Evolutionary conservation across 1,140 invertebrate species (phyloP), one percentile per base, ranked within the genome.

Genomic region (Amyelois transitella): DNA sequence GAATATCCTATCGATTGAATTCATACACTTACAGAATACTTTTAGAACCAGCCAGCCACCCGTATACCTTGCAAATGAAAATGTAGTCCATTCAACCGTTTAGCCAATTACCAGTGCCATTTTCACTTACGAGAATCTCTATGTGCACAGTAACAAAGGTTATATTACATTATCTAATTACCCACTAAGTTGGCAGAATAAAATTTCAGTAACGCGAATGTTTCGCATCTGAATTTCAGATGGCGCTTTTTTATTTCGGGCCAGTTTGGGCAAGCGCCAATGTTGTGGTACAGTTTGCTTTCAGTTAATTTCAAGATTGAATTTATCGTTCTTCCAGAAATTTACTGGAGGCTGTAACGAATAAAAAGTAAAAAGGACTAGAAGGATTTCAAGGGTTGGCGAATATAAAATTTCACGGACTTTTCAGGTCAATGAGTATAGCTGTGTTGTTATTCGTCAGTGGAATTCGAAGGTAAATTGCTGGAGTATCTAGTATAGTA

Each of bases 161-260:
- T 21, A 48, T 6, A 21, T 48, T 48, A 6, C 18, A 19, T 20
- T 48, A 48, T 20, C 18, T 48, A 1, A 10, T 48, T 21, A 8
- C 17, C 45, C 12, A 17, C 21, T 48, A 19, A 21, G 19, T 48
- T 48, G 20, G 45, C 48, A 56, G 32, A 38, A 38, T 38, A 38
- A 57, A 51, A 58, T 58, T 58, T 58, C 52, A 24, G 60, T 62
- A 54, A 62, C 60, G 50, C 47, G 24, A 53, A 64, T 47, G 64
- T 60, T 47, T 57, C 61, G 7, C 21, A 67, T 67, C 53, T 67
- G 60, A 67, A 67, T 60, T 67, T 67, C 61, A 63, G 60, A 63
- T 67, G 58, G 54, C 58, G 59, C 60, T 66, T 66, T 66, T 66
- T 56, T 65, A 60, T 60, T 65, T 54, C 53, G 52, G 51, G 43